Conservation (phyloP, 23 tunicate species). For the Ascidia mentula region DNA sequence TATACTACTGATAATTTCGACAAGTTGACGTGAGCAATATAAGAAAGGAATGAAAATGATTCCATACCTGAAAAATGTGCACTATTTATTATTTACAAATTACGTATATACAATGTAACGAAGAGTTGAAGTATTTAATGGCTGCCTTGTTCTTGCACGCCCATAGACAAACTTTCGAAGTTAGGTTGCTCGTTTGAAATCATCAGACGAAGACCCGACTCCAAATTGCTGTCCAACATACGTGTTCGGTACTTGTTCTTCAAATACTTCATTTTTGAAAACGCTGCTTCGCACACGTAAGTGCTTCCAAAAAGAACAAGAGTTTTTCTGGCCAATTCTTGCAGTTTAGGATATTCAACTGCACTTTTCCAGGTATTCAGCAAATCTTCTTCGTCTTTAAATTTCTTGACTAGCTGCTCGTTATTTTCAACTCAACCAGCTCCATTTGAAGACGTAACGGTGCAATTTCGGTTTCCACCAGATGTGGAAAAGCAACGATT, state of each 20-base stretch:
- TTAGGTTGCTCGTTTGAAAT: conserved; percentile 32
- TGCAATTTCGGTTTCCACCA: conserved; percentile 30
- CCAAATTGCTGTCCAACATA: conserved; percentile 22
- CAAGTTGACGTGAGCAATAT: too few relatives aligned
- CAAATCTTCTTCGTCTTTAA: conserved; percentile 17
- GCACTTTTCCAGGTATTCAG: conserved; percentile 8
- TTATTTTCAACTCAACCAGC: conserved; percentile 23
- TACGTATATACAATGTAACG: too few relatives aligned
- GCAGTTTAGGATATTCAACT: conserved; percentile 20
- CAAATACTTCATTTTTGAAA: conserved; percentile 23
- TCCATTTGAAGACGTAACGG: conserved; percentile 23
- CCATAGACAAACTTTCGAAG: conserved; percentile 24
- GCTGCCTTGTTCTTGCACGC: conserved; percentile 30
- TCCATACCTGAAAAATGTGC: too few relatives aligned
- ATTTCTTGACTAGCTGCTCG: conserved; percentile 6
- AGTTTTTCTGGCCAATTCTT: conserved; percentile 37
- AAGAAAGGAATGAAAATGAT: too few relatives aligned
- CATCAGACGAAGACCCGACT: conserved; percentile 30
- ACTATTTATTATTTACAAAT: too few relatives aligned
- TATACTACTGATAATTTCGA: too few relatives aligned
- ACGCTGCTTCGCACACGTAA: conserved; percentile 53
- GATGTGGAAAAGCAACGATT: conserved; percentile 33
- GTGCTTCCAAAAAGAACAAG: conserved; percentile 48
- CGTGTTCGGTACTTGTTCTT: conserved; percentile 35
- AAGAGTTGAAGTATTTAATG: conserved; percentile 6